phyloP scores from a whole-genome alignment of 2,113 vertebrate species.

The Barnardius zonarius region DNA sequence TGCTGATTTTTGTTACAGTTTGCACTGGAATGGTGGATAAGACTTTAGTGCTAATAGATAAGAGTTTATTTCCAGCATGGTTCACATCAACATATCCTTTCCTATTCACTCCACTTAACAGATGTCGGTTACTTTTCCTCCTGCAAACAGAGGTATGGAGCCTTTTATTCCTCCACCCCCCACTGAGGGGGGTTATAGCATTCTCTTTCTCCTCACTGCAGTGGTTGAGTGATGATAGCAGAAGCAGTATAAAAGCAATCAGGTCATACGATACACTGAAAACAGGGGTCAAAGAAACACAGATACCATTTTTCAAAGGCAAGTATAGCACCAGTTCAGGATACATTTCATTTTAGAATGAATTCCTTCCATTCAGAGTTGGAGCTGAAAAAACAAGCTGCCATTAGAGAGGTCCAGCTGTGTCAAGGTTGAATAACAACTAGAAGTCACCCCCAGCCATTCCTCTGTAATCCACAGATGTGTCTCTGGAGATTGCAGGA shows the following conservation, averaged over 20 bases:
- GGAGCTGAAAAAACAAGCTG: constrained; percentile 44
- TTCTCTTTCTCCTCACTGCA: neutral
- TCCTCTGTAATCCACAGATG: constrained; percentile 19
- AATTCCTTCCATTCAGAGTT: constrained; percentile 21
- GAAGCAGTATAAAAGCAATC: neutral
- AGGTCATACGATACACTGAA: neutral
- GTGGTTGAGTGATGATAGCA: neutral
- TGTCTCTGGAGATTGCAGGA: neutral
- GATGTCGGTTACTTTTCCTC: neutral
- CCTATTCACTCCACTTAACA: neutral
- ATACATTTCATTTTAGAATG: constrained; percentile 41
- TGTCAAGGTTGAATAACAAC: constrained; percentile 45
- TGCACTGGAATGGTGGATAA: neutral
- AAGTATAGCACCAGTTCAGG: neutral
- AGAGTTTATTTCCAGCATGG: neutral
- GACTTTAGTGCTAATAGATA: neutral
- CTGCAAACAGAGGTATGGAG: neutral
- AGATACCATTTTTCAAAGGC: constrained; percentile 8
- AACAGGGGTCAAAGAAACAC: constrained; percentile 9
- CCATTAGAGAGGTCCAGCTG: constrained; percentile 39
- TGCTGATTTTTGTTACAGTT: neutral
- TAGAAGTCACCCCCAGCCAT: neutral
- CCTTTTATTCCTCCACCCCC: neutral
- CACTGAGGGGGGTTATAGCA: neutral
- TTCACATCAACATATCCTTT: neutral